Evolutionary conservation across 2,888 invertebrate genomes (phyloP).

Genomic region (Drosophila neonasuta): DNA sequence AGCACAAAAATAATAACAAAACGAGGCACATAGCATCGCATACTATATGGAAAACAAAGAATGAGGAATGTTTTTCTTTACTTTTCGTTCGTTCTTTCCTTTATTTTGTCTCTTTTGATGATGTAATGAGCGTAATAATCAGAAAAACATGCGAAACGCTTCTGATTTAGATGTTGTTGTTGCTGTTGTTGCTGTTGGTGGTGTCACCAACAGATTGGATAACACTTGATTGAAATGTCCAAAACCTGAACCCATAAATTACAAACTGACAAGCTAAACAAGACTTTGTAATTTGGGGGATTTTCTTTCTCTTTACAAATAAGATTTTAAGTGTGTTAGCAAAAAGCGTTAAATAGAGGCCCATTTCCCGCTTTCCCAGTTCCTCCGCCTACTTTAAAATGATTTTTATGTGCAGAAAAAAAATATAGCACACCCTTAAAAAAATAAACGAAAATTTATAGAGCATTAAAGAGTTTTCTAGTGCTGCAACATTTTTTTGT

Average conservation of each 20-base stretch:
- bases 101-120: conserved; percentile 40
- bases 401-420: background rate
- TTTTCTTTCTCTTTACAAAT: conserved; percentile 12
- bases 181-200: conserved; percentile 14
- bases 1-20: conserved; percentile 76
- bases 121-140: conserved; percentile 77
- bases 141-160: conserved; percentile 55
- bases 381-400: background rate
- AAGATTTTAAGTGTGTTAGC: conserved; percentile 11
- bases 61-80: conserved; percentile 62
- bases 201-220: conserved; percentile 53
- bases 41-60: conserved; percentile 41
- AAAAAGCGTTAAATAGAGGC: background rate
- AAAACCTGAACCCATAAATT: conserved; percentile 46
- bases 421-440: background rate
- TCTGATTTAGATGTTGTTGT: conserved; percentile 40
- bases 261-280: conserved; percentile 41
- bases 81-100: conserved; percentile 15
- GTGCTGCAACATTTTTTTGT: background rate
- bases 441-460: background rate
- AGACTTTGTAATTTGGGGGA: conserved; percentile 17
- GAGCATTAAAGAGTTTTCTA: background rate
- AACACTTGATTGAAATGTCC: conserved; percentile 55
- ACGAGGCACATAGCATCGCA: conserved; percentile 27
- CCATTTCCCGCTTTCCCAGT: background rate